Base-by-base conservation (phyloP, 1,140 invertebrate genomes). In the Ephestia elutella region DNA sequence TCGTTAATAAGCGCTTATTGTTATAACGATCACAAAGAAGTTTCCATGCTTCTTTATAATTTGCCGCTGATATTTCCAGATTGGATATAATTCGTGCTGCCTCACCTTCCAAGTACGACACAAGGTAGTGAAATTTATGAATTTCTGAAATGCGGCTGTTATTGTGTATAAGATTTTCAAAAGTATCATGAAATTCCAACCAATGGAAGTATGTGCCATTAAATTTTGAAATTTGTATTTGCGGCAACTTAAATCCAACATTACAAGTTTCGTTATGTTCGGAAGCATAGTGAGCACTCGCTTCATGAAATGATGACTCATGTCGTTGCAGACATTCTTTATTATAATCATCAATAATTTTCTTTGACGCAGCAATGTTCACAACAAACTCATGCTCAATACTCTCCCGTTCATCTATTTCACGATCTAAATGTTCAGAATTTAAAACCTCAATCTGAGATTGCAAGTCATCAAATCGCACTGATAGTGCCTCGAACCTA, bases 21-120 rank as follows among this genome's bases (percentile, higher is more conserved):
- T 77, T 53, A 18, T 68, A 77, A 8, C 69, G 58, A 9, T 59
- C 35, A 18, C 59, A 70, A n/a, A 75, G 49, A n/a, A 71, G 53
- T 13, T 60, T 21, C 72, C 68, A 69, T 0, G 67, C 69, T 49
- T 62, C 57, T 21, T 18, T 20, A 25, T 71, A 71, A 56, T 71
- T 70, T 0, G 53, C 44, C 1, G 60, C 48, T 11, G 64, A 63
- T 0, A 66, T 44, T 25, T 66, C 66, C 4, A 68, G 17, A 54
- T 63, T 61, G n/a, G 58, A 51, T 48, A 68, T 54, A 0, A 67
- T 18, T 48, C 61, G 15, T 17, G 61, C 61, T 35, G 65, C 65
- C 32, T 61, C 56, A 32, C 56, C 66, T 54, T 59, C 21, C 15
- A 68, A 57, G 32, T 61, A 61, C 17, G 66, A 68, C 2, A 35